These are phyloP conservation scores for Diprion similis DNA, from an alignment of 1,140 invertebrate species.

Conservation along the genomic window DNA sequence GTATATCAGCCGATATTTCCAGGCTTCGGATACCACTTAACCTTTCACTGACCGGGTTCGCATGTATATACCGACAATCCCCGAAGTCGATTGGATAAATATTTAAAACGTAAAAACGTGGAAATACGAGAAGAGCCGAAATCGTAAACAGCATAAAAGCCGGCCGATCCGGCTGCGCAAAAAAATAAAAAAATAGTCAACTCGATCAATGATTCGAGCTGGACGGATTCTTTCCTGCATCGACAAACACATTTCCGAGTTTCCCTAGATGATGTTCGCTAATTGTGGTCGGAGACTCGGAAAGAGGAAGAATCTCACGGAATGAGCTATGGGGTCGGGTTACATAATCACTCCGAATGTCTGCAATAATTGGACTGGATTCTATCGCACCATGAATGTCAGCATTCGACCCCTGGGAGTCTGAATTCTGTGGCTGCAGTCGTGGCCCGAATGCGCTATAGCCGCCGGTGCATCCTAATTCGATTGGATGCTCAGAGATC, in stretches of 20 bases:
- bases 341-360: not conserved
- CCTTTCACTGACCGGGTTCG: not conserved
- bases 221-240: too few species aligned
- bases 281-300: too few species aligned
- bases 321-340: not conserved
- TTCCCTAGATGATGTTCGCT: too few species aligned
- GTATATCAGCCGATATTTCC: not conserved
- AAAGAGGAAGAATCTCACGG: too few species aligned
- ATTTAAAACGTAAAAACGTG: not conserved
- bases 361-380: not conserved
- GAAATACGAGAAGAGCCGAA: not conserved
- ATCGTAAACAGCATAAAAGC: not conserved
- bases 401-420: conserved; percentile 1
- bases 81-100: not conserved
- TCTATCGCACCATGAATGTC: not conserved
- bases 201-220: not conserved
- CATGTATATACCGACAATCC: not conserved
- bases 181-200: not conserved
- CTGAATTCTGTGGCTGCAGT: not conserved
- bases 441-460: not conserved
- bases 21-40: not conserved
- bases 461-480: not conserved
- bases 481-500: conserved; percentile 4
- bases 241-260: too few species aligned
- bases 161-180: not conserved